phyloP scores from a whole-genome alignment of 2,888 invertebrate genomes.

The Ligdia adustata region DNA sequence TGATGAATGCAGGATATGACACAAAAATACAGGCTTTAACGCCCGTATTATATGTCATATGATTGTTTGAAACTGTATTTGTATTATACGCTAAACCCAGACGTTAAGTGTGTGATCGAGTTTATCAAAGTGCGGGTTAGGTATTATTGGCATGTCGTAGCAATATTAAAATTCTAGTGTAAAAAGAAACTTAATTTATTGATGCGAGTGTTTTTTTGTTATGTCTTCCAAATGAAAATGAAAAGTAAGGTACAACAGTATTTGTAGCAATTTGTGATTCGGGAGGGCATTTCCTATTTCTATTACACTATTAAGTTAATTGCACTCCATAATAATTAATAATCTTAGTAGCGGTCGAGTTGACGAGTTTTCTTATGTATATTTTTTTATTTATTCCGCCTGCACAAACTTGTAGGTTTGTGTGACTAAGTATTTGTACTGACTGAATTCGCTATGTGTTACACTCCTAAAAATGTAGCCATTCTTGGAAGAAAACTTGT shows the following conservation, averaged over 20 bases:
- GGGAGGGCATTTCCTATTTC: slow-evolving; percentile 78
- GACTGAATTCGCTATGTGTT: too few species aligned
- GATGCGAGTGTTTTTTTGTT: slow-evolving; percentile 49
- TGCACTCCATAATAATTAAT: slow-evolving; percentile 66
- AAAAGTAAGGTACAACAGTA: slow-evolving; percentile 57
- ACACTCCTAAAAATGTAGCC: too few species aligned
- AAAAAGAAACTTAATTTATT: slow-evolving; percentile 43
- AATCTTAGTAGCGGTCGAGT: slow-evolving; percentile 48
- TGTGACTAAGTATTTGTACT: too few species aligned
- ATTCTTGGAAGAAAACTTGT: too few species aligned
- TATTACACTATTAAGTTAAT: slow-evolving; percentile 76
- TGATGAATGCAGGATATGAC: too few species aligned
- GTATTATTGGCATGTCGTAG: slow-evolving; percentile 17
- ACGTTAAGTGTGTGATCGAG: not conserved
- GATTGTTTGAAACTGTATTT: too few species aligned
- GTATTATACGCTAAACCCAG: not conserved
- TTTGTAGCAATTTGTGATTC: slow-evolving; percentile 50
- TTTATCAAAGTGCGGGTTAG: slow-evolving; percentile 14
- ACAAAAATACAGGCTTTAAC: too few species aligned
- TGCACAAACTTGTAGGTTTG: slow-evolving; percentile 14
- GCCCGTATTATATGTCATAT: too few species aligned
- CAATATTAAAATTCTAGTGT: slow-evolving; percentile 38
- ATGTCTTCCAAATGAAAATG: slow-evolving; percentile 62
- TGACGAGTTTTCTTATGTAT: slow-evolving; percentile 22
- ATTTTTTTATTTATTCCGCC: not conserved